phyloP scores from a whole-genome alignment of 1,140 invertebrate species.

The Hylaeus anthracinus region DNA sequence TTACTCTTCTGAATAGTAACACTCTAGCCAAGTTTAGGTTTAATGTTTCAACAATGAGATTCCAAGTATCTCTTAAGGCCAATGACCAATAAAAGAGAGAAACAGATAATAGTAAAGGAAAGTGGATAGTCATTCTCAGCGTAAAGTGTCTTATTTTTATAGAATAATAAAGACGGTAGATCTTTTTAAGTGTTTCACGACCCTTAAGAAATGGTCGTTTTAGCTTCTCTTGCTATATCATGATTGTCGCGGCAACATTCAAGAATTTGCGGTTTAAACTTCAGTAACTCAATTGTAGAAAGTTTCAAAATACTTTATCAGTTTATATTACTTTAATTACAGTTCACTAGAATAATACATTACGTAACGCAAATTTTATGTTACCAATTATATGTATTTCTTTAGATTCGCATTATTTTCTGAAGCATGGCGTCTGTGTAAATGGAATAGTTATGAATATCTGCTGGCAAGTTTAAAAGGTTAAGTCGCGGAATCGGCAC shows the following conservation, averaged over 20 bases:
- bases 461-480: slow-evolving; percentile 57
- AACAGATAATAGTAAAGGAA: slow-evolving; percentile 28
- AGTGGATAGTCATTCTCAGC: slow-evolving; percentile 5
- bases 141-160: slow-evolving; percentile 43
- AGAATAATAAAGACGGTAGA: slow-evolving; percentile 42
- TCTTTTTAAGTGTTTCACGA: slow-evolving; percentile 9
- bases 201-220: neutral
- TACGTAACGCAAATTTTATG: no score
- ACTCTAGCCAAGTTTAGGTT: slow-evolving; percentile 25
- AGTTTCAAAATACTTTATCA: neutral
- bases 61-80: slow-evolving; percentile 37
- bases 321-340: neutral
- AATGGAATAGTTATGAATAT: slow-evolving; percentile 48
- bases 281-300: neutral
- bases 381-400: neutral
- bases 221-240: neutral
- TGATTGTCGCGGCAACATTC: neutral
- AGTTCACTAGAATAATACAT: neutral
- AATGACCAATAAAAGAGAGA: slow-evolving; percentile 32
- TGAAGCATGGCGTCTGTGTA: neutral
- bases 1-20: slow-evolving; percentile 5
- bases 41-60: slow-evolving; percentile 32
- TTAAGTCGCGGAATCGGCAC: slow-evolving; percentile 61
- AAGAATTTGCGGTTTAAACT: neutral
- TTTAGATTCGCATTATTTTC: slow-evolving; percentile 1